Conservation (phyloP, 2,113 vertebrate genomes). For the Sinocyclocheilus anophthalmus region DNA sequence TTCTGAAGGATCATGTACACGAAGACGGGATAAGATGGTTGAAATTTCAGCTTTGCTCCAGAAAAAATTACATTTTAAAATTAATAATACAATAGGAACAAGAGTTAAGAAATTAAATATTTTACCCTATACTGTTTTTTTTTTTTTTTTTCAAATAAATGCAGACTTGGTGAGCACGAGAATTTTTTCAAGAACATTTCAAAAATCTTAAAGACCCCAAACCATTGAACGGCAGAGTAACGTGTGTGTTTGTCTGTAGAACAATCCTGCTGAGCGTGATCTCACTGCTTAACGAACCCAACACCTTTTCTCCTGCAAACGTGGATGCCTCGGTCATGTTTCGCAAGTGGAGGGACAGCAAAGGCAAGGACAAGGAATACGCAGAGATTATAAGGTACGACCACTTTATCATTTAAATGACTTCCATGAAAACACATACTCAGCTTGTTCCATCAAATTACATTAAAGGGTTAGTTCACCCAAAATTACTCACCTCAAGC, state of each 20-base stretch:
- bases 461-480: too few relatives aligned
- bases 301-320: conserved; percentile 96
- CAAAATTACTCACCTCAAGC: too few relatives aligned
- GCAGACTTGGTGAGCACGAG: not conserved
- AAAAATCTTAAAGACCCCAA: not conserved
- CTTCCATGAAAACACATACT: not conserved
- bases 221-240: not conserved
- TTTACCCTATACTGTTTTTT: not conserved
- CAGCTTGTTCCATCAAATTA: not conserved
- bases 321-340: conserved; percentile 98
- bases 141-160: not conserved
- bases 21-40: too few relatives aligned
- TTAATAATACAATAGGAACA: too few relatives aligned
- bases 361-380: conserved; percentile 98
- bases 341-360: conserved; percentile 98
- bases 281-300: conserved; percentile 98
- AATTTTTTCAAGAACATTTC: not conserved
- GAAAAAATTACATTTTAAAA: too few relatives aligned
- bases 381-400: conserved; percentile 94
- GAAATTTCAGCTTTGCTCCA: too few relatives aligned
- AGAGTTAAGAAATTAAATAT: too few relatives aligned
- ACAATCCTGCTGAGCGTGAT: conserved; percentile 96
- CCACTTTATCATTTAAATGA: not conserved
- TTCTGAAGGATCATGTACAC: too few relatives aligned
- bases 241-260: conserved; percentile 63